Conservation (phyloP, 2,113 vertebrate species). For the Bombycilla garrulus region DNA sequence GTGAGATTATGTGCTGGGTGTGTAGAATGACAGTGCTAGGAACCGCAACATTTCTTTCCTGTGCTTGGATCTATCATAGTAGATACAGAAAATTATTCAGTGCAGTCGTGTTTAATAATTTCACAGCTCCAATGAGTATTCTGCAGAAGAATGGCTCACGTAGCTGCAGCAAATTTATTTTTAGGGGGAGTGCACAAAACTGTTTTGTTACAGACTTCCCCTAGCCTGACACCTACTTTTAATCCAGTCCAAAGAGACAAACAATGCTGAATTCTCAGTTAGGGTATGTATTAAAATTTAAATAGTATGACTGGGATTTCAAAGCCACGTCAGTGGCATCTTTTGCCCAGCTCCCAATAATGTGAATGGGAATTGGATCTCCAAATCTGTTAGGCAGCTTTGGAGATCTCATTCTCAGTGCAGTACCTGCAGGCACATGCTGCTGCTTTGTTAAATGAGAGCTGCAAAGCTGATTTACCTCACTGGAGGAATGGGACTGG, state of each 20-base stretch:
- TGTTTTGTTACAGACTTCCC: background rate
- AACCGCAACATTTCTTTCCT: background rate
- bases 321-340: background rate
- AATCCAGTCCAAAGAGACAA: background rate
- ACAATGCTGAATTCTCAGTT: background rate
- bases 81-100: background rate
- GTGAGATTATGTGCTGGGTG: background rate
- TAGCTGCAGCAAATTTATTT: background rate
- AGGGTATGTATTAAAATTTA: background rate
- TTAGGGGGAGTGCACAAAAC: background rate
- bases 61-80: background rate
- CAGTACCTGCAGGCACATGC: background rate
- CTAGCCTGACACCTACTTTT: background rate
- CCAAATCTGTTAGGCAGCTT: background rate
- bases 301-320: constrained; percentile 14
- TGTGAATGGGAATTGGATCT: background rate
- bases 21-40: background rate
- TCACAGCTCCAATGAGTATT: background rate
- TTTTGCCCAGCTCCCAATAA: background rate
- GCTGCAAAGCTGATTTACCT: background rate
- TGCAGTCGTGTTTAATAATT: background rate
- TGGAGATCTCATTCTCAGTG: background rate
- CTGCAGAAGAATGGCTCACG: background rate
- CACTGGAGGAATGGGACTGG: background rate
- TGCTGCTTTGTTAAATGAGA: background rate